These are phyloP conservation scores for Chaenogobius annularis DNA, from an alignment of 2,113 vertebrate species.

Conservation along the genomic window DNA sequence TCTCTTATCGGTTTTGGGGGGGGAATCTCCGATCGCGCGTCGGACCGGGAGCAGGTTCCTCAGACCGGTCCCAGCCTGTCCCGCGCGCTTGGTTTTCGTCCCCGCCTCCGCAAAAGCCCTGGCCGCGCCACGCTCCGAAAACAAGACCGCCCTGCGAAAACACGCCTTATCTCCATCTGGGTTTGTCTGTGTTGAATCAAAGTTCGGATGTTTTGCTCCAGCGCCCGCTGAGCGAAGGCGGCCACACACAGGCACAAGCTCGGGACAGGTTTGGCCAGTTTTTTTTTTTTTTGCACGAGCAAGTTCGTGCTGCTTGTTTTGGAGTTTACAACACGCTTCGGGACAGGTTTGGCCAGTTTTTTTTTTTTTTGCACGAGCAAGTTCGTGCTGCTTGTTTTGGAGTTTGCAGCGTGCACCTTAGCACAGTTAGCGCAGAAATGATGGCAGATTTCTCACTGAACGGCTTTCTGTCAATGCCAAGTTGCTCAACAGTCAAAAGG, in stretches of 20 bases:
- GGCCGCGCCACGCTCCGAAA: slow-evolving; percentile 32
- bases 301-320: slow-evolving; percentile 53
- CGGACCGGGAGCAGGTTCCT: slow-evolving; percentile 39
- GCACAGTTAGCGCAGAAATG: slow-evolving; percentile 28
- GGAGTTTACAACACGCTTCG: too few relatives aligned
- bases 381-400: slow-evolving; percentile 48
- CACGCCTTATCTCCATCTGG: slow-evolving; percentile 71
- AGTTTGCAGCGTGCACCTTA: slow-evolving; percentile 56
- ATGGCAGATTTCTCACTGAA: background rate
- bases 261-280: slow-evolving; percentile 68
- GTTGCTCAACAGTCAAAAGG: slow-evolving; percentile 8
- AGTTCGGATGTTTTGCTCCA: slow-evolving; percentile 76
- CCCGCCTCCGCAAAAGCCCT: slow-evolving; percentile 11
- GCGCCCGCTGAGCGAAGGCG: slow-evolving; percentile 61
- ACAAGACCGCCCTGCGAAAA: slow-evolving; percentile 50
- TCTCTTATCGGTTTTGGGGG: slow-evolving; percentile 41
- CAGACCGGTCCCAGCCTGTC: slow-evolving; percentile 53
- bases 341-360: slow-evolving; percentile 72
- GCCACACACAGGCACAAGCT: slow-evolving; percentile 56
- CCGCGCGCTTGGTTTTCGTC: background rate
- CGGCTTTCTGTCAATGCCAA: background rate
- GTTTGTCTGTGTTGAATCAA: slow-evolving; percentile 68
- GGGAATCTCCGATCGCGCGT: slow-evolving; percentile 49
- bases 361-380: slow-evolving; percentile 26
- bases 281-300: slow-evolving; percentile 38